Base-by-base conservation (phyloP, 2,888 invertebrate genomes). In the Volucella inanis region DNA sequence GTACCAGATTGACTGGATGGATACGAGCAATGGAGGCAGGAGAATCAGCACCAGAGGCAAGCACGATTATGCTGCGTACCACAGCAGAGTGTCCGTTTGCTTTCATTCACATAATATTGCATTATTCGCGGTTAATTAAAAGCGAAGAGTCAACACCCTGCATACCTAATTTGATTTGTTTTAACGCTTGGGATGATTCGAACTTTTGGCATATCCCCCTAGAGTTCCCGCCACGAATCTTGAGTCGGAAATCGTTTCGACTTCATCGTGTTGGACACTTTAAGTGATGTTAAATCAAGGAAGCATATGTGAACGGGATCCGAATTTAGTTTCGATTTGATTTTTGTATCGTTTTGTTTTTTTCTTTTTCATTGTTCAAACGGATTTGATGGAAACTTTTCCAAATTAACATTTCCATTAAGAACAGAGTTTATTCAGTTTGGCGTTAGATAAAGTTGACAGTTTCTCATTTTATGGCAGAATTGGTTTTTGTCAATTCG, bases 81-180 rank as follows among this genome's bases (percentile, higher is more conserved):
- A 31, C 31, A 31, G 6, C 31, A 31, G 49, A 64, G 62, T 65
- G 71, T 41, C 71, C 47, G 68, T 52, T 52, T 62, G 68, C 68
- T 68, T 77, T 54, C 54, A 62, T 68, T 77, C 77, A 45, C 61
- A 77, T 77, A 77, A 77, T 62, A 61, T 68, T 59, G 62, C 68
- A 72, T 79, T 72, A 79, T 79, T 59, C 72, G 72, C 79, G 79
- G 72, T 79, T 79, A 72, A 79, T 79, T 79, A 79, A 79, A 79
- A 79, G 79, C 61, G 65, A 72, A 79, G 65, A 61, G 72, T 72
- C 67, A 59, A 65, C 79, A 79, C 61, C 72, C 72, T 79, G 79
- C 79, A 79, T 79, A 72, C 43, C 65, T 79, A 79, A 79, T 79
- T 79, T 72, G 79, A 79, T 79, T 79, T 79, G 79, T 59, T 79